Conservation (phyloP, 2,888 invertebrate species). For the Ichneumoninae sp. region DNA sequence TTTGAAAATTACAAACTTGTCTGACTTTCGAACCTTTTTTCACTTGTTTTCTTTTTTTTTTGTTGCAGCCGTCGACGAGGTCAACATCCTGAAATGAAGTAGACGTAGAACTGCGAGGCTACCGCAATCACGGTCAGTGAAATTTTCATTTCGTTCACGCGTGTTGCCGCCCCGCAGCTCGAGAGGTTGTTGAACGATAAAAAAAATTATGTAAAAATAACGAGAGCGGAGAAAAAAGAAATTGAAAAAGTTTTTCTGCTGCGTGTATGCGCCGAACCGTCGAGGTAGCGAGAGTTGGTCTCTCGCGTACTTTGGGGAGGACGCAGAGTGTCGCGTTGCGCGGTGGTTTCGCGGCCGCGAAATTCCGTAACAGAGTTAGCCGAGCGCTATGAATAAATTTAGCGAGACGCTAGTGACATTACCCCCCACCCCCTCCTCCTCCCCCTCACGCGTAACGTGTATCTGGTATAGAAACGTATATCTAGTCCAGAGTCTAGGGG, state of each 20-base stretch:
- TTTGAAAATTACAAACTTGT: neutral
- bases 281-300: conserved; percentile 54
- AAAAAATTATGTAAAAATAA: conserved; percentile 25
- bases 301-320: conserved; percentile 21
- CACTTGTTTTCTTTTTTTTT: neutral
- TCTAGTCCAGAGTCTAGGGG: conserved; percentile 9
- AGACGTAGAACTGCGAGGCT: neutral
- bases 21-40: neutral
- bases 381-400: conserved; percentile 83
- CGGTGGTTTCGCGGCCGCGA: conserved; percentile 72
- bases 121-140: conserved; percentile 6
- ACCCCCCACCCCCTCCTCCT: conserved; percentile 59
- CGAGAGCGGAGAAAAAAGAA: conserved; percentile 25
- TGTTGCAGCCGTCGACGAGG: neutral
- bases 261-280: conserved; percentile 35
- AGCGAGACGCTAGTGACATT: conserved; percentile 77
- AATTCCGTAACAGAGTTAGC: conserved; percentile 82
- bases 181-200: neutral
- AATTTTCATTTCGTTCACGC: conserved; percentile 15
- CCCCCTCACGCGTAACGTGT: conserved; percentile 3
- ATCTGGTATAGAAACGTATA: conserved; percentile 37
- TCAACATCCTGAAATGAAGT: conserved; percentile 7
- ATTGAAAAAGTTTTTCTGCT: conserved; percentile 65
- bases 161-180: neutral
- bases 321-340: conserved; percentile 44